A percentile compares a stretch with the other conserved stretches of the same genome.
phyloP scores from a whole-genome alignment of 2,797 vertebrate species.

The Varecia variegata region DNA sequence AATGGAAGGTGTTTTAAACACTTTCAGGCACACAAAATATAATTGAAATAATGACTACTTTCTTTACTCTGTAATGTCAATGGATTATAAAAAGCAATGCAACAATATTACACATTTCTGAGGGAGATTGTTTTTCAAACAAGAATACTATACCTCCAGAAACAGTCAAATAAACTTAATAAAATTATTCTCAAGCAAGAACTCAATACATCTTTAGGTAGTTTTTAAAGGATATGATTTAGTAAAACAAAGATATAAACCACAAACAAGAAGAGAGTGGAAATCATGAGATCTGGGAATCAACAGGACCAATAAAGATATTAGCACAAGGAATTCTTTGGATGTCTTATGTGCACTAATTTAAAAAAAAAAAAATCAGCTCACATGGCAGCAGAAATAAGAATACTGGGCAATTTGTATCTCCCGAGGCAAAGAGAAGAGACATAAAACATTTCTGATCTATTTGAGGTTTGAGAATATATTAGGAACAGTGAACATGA shows the following conservation, averaged over 20 bases:
- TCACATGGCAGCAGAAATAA: not conserved
- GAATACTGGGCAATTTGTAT: not conserved
- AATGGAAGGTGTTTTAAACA: not conserved
- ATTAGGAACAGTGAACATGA: not conserved
- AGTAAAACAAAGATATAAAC: not conserved
- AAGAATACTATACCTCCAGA: not conserved
- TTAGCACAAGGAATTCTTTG: not conserved
- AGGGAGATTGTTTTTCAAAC: not conserved
- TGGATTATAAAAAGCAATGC: not conserved
- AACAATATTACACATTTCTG: not conserved
- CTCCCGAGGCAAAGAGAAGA: not conserved
- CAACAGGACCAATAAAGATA: not conserved
- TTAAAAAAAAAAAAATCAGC: not conserved
- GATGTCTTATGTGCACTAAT: not conserved
- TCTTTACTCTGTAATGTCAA: not conserved
- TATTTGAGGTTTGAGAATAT: not conserved
- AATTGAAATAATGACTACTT: not conserved
- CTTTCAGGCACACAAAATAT: not conserved
- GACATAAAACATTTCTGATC: not conserved
- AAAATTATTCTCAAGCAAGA: no score
- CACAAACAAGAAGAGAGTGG: not conserved
- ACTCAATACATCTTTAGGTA: not conserved
- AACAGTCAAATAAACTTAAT: not conserved
- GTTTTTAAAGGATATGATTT: not conserved
- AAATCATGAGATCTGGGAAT: not conserved